Base-by-base conservation (phyloP, 2,888 invertebrate genomes). In the Dryomyza anilis region DNA sequence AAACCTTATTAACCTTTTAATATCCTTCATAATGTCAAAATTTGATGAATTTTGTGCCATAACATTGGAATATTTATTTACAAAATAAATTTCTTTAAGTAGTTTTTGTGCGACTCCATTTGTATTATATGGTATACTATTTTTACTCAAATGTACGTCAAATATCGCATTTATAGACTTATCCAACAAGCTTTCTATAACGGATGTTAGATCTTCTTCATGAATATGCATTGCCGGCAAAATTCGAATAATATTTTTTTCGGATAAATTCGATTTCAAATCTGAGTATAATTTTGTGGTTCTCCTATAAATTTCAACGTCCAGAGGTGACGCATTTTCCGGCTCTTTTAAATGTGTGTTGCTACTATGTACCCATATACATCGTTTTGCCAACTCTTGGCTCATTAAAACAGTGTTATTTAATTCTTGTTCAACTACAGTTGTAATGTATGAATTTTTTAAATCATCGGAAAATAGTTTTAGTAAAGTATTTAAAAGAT, bases 371-470 rank as follows among this genome's bases (percentile, higher is more conserved):
- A 92, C 87, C 93, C 93, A 93, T 75, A 93, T 87, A 76, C 92
- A 92, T 63, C 92, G 87, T 72, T 91, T 88, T 1, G 92, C 91
- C 63, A 92, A 86, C 78, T 93, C 92, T 74, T 90, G 89, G 74
- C 91, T 91, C 88, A 91, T 90, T 71, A 92, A 86, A 7, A 93
- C 91, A 0, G 92, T 91, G 78, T 92, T 92, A 74, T 92, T 91
- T 1, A 93, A 90, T 81, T 93, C 92, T 86, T 92, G 92, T 81
- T 93, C 93, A 4, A 92, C 89, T 0, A 92, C 91, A 5, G 92
- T 92, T 4, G 92, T 91, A 69, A 93, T 86, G 82, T 93, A 93
- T 0, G 91, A 91, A 75, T 93, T 92, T 73, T 91, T 87, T 23
- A 92, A 87, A 78, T 92, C 92, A 75, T 89, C 89, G 12, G 91